Percentiles rank a stretch among this genome's conserved stretches.
These are phyloP conservation scores for Eulemur albifrons DNA, from an alignment of 2,797 vertebrate species.

Conservation along the genomic window DNA sequence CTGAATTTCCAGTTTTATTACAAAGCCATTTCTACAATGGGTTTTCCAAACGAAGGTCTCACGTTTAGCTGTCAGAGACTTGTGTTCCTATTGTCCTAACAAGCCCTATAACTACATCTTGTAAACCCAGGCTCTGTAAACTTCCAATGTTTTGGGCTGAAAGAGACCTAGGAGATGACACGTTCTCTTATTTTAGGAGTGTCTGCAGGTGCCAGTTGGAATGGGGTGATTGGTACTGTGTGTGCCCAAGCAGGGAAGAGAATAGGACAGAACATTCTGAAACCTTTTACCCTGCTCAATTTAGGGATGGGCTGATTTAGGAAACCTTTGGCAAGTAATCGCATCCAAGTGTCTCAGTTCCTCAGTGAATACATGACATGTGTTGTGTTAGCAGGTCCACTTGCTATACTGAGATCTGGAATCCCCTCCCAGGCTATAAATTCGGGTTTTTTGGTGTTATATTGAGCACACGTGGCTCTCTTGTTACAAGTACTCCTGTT, in stretches of 20 bases:
- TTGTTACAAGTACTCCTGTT: neutral
- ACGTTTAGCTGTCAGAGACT: neutral
- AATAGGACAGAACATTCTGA: slow-evolving; percentile 8
- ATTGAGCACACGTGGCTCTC: neutral
- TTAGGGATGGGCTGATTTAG: neutral
- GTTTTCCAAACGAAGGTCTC: slow-evolving; percentile 14
- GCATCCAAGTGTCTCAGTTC: neutral
- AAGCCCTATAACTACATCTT: neutral
- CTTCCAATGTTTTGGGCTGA: neutral
- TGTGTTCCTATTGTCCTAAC: neutral
- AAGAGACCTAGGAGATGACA: neutral
- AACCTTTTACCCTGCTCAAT: neutral
- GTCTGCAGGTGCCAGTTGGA: neutral
- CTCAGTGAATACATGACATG: neutral
- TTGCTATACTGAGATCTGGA: neutral
- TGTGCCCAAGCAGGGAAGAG: neutral
- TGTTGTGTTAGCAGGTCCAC: neutral
- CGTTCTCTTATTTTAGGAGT: neutral
- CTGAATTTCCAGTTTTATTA: slow-evolving; percentile 17
- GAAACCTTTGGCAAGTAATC: neutral
- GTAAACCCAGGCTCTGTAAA: neutral
- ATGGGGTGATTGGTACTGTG: neutral
- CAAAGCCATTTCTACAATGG: neutral
- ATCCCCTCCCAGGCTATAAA: neutral
- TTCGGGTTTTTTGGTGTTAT: neutral